A percentile compares a stretch with the other conserved stretches of the same genome.
Evolutionary conservation across 2,113 vertebrate species (phyloP).

Genomic region (Heloderma charlesbogerti): DNA sequence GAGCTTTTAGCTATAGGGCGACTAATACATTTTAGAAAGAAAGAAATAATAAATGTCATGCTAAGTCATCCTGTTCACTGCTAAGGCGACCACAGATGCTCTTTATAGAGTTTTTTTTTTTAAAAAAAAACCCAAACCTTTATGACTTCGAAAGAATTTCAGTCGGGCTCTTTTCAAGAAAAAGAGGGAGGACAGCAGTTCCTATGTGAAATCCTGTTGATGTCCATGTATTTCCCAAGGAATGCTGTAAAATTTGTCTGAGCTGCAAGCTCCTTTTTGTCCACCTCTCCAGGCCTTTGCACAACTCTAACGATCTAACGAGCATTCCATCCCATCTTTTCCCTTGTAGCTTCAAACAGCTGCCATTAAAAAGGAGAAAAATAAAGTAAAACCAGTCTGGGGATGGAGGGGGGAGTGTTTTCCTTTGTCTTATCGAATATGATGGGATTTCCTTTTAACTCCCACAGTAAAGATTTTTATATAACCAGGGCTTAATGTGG

Average conservation of each 20-base stretch:
- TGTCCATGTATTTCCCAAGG: not conserved
- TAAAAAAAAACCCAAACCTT: too few relatives aligned
- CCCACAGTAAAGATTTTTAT: not conserved
- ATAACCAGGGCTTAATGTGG: not conserved
- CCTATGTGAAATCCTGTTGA: not conserved
- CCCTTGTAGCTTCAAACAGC: accelerated
- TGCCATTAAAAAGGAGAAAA: not conserved
- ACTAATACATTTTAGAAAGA: too few relatives aligned
- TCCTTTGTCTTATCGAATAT: slow-evolving; percentile 1
- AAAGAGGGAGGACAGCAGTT: not conserved
- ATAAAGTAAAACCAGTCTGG: not conserved
- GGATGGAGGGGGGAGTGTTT: not conserved
- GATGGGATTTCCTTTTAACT: not conserved
- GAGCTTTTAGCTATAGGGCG: too few relatives aligned
- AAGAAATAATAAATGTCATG: not conserved
- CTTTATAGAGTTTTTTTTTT: not conserved
- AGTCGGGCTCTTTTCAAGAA: not conserved
- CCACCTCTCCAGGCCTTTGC: not conserved
- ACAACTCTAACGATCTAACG: not conserved
- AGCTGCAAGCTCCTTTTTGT: not conserved
- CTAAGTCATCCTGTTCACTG: not conserved
- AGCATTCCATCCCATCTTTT: too few relatives aligned
- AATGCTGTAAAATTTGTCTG: not conserved
- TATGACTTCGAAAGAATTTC: not conserved
- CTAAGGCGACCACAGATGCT: too few relatives aligned